Conservation (phyloP, 1,140 invertebrate genomes). For the Oncopeltus fasciatus region DNA sequence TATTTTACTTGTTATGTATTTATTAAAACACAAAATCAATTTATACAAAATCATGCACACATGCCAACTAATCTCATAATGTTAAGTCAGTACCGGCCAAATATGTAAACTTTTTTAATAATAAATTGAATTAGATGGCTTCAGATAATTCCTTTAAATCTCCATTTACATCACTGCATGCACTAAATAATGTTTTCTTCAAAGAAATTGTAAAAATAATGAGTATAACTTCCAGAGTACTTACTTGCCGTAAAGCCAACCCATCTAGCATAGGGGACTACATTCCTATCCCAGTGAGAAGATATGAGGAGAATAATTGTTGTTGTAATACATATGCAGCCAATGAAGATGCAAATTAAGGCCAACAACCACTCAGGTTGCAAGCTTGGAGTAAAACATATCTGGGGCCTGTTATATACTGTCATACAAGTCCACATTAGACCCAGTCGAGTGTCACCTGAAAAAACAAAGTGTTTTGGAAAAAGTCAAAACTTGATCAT, state of each 20-base stretch:
- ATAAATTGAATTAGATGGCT: no score
- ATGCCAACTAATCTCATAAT: no score
- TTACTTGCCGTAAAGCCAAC: slow-evolving; percentile 88
- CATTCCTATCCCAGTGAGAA: slow-evolving; percentile 80
- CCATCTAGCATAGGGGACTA: slow-evolving; percentile 84
- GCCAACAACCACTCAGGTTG: slow-evolving; percentile 83
- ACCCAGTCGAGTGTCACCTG: slow-evolving; percentile 73
- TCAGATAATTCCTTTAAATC: no score
- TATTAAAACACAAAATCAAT: no score
- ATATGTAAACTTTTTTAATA: no score
- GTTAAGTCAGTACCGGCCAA: no score
- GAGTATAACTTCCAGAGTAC: slow-evolving; percentile 25
- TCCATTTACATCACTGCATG: no score
- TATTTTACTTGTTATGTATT: no score
- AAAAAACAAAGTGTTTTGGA: no score
- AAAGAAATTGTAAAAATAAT: slow-evolving; percentile 1
- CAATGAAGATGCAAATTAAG: slow-evolving; percentile 78
- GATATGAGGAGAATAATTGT: slow-evolving; percentile 75
- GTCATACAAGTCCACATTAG: slow-evolving; percentile 90
- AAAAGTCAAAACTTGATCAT: no score
- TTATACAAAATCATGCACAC: no score
- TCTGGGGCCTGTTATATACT: slow-evolving; percentile 70
- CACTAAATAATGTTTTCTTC: no score
- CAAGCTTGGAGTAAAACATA: slow-evolving; percentile 73
- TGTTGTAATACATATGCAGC: slow-evolving; percentile 81